Base-by-base conservation (phyloP, 2,888 invertebrate genomes). In the Acronicta alni region DNA sequence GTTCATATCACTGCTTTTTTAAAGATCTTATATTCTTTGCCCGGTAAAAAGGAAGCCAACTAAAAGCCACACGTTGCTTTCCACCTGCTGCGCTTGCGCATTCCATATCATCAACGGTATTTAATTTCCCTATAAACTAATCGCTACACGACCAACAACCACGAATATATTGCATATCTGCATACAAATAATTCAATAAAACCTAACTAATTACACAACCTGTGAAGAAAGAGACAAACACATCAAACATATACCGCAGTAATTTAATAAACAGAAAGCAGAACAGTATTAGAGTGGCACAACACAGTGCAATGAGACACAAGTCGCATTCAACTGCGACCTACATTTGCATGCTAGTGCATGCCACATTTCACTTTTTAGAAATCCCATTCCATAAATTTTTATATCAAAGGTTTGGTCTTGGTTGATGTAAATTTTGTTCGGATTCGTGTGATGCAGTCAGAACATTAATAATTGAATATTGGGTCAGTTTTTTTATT, bases 321-420 rank as follows among this genome's bases (percentile, higher is more conserved):
- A 32, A 57, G 51, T 51, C 51, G 41, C 58, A 46, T 46, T 66
- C 55, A 52, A 65, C 67, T 60, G 58, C 41, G 77, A 76, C 76
- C 76, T 59, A 76, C 66, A 67, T 77, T 67, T 64, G 58, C 67
- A 67, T 67, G 59, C 46, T 48, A 51, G 54, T 48, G 49, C 51
- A 53, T 49, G 43, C 48, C 38, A 60, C 69, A 67, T 67, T 74
- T 74, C 77, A 70, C 74, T 68, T 71, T 68, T 68, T 74, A 76
- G 77, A 77, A 77, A 74, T 60, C 60, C 66, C 55, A 69, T 75
- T 44, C 26, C 43, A 44, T 57, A 38, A 39, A 46, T 49, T 70
- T 61, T 61, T 49, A 53, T 72, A 72, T 72, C 64, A 47, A 42
- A 64, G 51, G 60, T 45, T 37, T 51, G 16, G 26, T 9, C 45